Evolutionary conservation across 2,113 vertebrate species (phyloP).

Genomic region (Podarcis raffonei): DNA sequence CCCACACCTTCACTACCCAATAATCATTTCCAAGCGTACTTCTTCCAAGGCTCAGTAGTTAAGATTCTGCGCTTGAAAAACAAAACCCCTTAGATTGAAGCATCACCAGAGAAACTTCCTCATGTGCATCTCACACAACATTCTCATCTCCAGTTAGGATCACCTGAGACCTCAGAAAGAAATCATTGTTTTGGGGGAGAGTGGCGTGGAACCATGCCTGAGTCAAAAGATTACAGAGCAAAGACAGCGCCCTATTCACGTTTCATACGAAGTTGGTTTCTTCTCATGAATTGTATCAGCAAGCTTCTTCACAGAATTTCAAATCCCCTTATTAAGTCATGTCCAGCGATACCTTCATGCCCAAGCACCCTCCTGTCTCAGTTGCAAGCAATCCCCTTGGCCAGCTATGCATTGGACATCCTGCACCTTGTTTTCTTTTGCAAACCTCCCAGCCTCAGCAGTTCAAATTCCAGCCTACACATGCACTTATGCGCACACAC

Average conservation of each 20-base stretch:
- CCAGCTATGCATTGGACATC: too few species aligned
- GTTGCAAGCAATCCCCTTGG: background rate
- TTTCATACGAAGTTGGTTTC: background rate
- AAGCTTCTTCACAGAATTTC: background rate
- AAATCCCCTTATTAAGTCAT: constrained; percentile 33
- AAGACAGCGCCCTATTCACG: background rate
- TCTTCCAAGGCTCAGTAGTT: background rate
- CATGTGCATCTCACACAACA: background rate
- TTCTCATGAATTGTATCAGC: background rate
- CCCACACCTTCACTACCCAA: background rate
- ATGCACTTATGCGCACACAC: background rate
- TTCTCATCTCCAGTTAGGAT: background rate
- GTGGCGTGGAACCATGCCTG: too few species aligned
- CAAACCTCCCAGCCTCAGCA: background rate
- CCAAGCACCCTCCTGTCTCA: constrained; percentile 17
- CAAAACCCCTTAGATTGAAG: background rate
- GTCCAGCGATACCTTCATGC: background rate
- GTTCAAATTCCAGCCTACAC: background rate
- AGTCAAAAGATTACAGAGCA: background rate
- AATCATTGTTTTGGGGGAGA: background rate
- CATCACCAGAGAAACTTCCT: background rate
- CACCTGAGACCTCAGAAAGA: background rate
- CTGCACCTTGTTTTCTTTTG: background rate
- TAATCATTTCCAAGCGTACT: background rate
- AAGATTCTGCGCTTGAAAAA: background rate